Percentiles rank a stretch among this genome's conserved stretches.
These are phyloP conservation scores for Drosophila formosana DNA, from an alignment of 2,888 invertebrate species.

Conservation along the genomic window DNA sequence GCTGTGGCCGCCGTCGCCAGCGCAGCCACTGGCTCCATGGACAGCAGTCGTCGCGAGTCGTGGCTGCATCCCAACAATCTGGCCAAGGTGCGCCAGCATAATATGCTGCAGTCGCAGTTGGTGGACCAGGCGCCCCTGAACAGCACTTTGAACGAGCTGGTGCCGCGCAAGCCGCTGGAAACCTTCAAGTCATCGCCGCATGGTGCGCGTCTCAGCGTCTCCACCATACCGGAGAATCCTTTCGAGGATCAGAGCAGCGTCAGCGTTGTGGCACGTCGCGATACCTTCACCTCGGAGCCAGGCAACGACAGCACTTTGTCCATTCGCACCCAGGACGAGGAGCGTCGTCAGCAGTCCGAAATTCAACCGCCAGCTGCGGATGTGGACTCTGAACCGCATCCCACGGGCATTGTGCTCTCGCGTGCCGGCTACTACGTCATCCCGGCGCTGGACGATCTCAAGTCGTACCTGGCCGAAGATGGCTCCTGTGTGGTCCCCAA, in stretches of 20 bases:
- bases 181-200: conserved; percentile 60
- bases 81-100: conserved; percentile 82
- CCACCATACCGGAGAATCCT: conserved; percentile 80
- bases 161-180: conserved; percentile 82
- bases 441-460: conserved; percentile 93
- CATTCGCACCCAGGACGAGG: conserved; percentile 69
- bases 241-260: conserved; percentile 77
- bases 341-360: conserved; percentile 57
- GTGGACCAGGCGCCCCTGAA: conserved; percentile 72
- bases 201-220: conserved; percentile 68
- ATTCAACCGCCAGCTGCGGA: conserved; percentile 7
- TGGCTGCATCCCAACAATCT: conserved; percentile 84
- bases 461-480: conserved; percentile 89
- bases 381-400: conserved; percentile 85
- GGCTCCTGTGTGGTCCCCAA: conserved; percentile 93
- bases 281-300: conserved; percentile 69
- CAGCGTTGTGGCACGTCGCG: conserved; percentile 55
- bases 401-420: conserved; percentile 91
- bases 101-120: conserved; percentile 52
- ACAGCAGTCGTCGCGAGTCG: conserved; percentile 81
- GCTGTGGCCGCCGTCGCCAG: background rate
- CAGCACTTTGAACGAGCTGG: conserved; percentile 82
- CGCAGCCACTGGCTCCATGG: conserved; percentile 2
- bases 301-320: conserved; percentile 75
- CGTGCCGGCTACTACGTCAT: conserved; percentile 96